phyloP scores from a whole-genome alignment of 2,888 invertebrate genomes.

The Trisateles emortualis region DNA sequence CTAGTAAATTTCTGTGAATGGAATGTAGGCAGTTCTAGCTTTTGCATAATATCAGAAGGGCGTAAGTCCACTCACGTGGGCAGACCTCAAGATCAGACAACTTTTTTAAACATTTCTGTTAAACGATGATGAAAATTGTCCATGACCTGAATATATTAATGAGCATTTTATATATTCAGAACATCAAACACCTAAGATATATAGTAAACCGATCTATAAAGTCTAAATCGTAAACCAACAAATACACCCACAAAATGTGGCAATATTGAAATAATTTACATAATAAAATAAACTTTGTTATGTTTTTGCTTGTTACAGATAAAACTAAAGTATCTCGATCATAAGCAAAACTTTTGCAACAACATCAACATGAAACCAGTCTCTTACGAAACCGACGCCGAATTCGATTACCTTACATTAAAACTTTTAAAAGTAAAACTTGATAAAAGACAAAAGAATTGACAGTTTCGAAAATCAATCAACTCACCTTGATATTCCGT shows the following conservation, averaged over 20 bases:
- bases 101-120: slow-evolving; percentile 20
- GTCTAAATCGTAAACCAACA: slow-evolving; percentile 32
- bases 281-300: slow-evolving; percentile 52
- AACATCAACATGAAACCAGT: slow-evolving; percentile 22
- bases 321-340: slow-evolving; percentile 36
- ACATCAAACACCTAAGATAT: slow-evolving; percentile 35
- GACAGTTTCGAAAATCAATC: slow-evolving; percentile 59
- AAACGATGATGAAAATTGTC: slow-evolving; percentile 29
- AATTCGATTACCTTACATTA: slow-evolving; percentile 16
- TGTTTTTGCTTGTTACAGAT: slow-evolving; percentile 51
- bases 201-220: slow-evolving; percentile 25
- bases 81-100: slow-evolving; percentile 1
- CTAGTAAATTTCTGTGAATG: no score
- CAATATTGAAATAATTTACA: slow-evolving; percentile 60
- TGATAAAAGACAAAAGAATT: slow-evolving; percentile 47
- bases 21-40: neutral
- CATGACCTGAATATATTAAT: slow-evolving; percentile 46
- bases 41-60: neutral
- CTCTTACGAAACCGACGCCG: slow-evolving; percentile 16
- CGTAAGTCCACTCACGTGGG: neutral
- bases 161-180: slow-evolving; percentile 28
- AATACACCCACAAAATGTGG: slow-evolving; percentile 43
- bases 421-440: slow-evolving; percentile 13
- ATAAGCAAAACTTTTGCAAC: slow-evolving; percentile 36
- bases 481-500: slow-evolving; percentile 75